phyloP scores from a whole-genome alignment of 1,140 invertebrate genomes.

The Rhopalosiphum padi region DNA sequence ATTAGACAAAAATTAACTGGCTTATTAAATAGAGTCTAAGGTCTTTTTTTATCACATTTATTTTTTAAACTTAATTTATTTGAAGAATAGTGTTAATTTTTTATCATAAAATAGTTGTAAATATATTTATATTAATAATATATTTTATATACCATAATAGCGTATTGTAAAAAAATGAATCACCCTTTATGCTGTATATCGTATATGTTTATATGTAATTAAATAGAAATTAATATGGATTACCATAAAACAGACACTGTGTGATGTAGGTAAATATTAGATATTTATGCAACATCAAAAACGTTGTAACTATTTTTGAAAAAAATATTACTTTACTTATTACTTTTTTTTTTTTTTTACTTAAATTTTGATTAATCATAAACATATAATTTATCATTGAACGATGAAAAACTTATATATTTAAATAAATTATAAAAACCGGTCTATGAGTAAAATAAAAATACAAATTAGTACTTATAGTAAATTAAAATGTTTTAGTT shows the following conservation, averaged over 20 bases:
- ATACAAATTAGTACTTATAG: constrained; percentile 39
- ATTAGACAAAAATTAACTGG: not conserved
- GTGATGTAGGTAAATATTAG: not conserved
- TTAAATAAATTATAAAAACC: not conserved
- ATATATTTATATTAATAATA: not conserved
- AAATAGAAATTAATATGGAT: not conserved
- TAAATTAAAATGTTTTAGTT: not conserved
- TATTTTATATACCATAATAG: not conserved
- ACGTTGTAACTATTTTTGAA: too few relatives aligned
- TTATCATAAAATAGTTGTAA: not conserved
- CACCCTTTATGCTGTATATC: not conserved
- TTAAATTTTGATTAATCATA: not conserved
- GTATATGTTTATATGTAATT: not conserved
- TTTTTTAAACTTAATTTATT: not conserved
- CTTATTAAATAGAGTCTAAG: not conserved
- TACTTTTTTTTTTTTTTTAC: not conserved
- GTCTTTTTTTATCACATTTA: not conserved
- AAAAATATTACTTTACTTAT: not conserved
- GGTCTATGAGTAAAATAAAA: constrained; percentile 33
- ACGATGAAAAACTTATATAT: not conserved
- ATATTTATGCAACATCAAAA: too few relatives aligned
- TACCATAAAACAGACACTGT: not conserved
- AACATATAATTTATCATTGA: not conserved
- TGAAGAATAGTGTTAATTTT: not conserved
- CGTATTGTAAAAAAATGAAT: not conserved